These are phyloP conservation scores for Rapana venosa DNA, from an alignment of 2,888 invertebrate species.

Conservation along the genomic window DNA sequence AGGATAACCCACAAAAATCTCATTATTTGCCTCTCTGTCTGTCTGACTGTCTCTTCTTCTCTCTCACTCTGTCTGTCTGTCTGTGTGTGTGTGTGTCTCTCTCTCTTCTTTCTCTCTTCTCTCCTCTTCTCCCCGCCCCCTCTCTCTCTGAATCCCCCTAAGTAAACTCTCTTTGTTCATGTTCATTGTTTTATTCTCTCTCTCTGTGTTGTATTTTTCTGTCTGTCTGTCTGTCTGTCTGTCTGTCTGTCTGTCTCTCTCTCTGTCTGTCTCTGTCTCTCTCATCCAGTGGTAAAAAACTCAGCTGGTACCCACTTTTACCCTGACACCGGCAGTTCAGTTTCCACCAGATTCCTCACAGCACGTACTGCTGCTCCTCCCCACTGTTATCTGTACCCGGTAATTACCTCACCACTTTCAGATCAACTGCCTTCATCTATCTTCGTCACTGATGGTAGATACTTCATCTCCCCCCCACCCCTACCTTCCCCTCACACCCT, in stretches of 20 bases:
- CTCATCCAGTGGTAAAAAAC: no score
- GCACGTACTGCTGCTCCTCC: not conserved
- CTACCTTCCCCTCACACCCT: no score
- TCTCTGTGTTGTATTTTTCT: not conserved
- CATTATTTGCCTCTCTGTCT: not conserved
- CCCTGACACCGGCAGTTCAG: no score
- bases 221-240: not conserved
- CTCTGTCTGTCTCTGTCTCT: no score
- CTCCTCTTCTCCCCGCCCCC: no score
- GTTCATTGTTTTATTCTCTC: no score
- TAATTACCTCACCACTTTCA: not conserved
- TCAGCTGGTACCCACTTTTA: no score
- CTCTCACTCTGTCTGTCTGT: not conserved
- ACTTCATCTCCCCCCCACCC: no score
- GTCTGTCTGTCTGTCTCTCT: not conserved
- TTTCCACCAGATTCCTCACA: not conserved
- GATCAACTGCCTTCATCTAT: not conserved
- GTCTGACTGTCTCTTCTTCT: not conserved
- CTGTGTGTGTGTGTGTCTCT: not conserved
- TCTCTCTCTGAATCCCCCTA: no score
- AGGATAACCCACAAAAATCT: no score
- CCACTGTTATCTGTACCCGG: not conserved
- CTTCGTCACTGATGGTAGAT: not conserved
- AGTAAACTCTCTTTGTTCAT: no score
- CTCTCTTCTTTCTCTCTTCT: not conserved